Base-by-base conservation (phyloP, 2,113 vertebrate genomes). In the Sakesphorus luctuosus region DNA sequence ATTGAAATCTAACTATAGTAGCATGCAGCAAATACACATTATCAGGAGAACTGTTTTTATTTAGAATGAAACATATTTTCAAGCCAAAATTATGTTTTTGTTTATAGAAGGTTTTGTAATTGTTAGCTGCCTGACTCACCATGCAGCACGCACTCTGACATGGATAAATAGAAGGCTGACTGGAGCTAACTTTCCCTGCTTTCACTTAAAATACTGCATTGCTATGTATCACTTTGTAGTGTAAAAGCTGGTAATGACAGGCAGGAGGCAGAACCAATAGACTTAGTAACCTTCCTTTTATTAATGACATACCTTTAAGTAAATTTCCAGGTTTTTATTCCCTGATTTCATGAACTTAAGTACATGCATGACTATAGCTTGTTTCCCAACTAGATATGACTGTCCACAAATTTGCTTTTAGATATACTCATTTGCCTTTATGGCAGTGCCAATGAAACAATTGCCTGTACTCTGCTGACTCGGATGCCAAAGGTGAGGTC, bases 141-240 rank as follows among this genome's bases (percentile, higher is more conserved):
- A 3, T 28, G 20, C 3, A 4, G 7, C 16, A n/a, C 74, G 17
- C 5, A 1, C 1, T 15, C 23, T 71, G 18, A 17, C 69, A 21
- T n/a, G 25, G 28, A 5, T 40, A 8, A 61, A 13, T 11, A 47
- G 25, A 53, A 75, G 47, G 2, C 26, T 56, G 66, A 33, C 7
- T 67, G 63, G 23, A 78, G 29, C 18, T 74, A 53, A n/a, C 23
- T 63, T 58, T 61, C 15, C 7, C 18, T 86, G 11, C 16, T 79
- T 38, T 72, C 29, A 26, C 31, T 78, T 67, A 10, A 73, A 46
- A 43, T 40, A 25, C 2, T 47, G 3, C 16, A 21, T 56, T 61
- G 10, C 29, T 11, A 20, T 13, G 6, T 44, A 7, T 74, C 13
- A 17, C 11, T 58, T 73, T 19, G 9, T 31, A 25, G 13, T 15